Evolutionary conservation across 2,797 vertebrate genomes (phyloP), one percentile per base, ranked within the genome.

Genomic region (Austrolebias charrua): DNA sequence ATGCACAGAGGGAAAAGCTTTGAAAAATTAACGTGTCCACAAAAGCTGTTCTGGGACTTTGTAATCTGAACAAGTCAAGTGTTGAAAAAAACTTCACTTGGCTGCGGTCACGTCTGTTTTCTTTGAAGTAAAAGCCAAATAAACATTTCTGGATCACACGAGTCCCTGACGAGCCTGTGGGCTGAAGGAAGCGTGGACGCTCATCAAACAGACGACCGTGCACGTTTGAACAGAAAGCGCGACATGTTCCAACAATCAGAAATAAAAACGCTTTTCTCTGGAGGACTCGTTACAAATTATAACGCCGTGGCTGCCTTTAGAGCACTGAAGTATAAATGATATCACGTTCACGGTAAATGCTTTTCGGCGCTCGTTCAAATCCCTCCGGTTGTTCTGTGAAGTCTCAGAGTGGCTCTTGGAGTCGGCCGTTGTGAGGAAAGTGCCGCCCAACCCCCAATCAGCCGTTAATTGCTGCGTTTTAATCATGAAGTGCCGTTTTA

Each of bases 91-190:
- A 6, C 67, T 50, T 15, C 29, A 48, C 54, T 60, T 71, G 63
- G 71, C 70, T 45, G 60, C 63, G 20, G 20, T 35, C 48, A 61
- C 29, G 57, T 65, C 43, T 0, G 13, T 66, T 76, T 66, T 47
- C 71, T 69, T 75, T 79, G 75, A 84, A 73, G 71, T 51, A 55
- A 31, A 49, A 71, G 66, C 73, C 81, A 79, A 80, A 73, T 73
- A 76, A 81, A 80, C 53, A 47, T 10, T 77, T 76, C 73, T n/a
- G 70, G 60, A 75, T 76, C 71, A 46, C 71, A 60, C 55, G 70
- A 81, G 8, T 73, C 76, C 49, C 69, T 19, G 45, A 43, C 20
- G 71, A 38, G 58, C 11, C 3, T n/a, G n/a, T n/a, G n/a, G n/a
- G n/a, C 40, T 43, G 2, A 62, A 66, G 28, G 35, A 62, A 67